A percentile compares a stretch with the other conserved stretches of the same genome.
Evolutionary conservation across 1,140 invertebrate genomes (phyloP).

Genomic region (Psix sp.): DNA sequence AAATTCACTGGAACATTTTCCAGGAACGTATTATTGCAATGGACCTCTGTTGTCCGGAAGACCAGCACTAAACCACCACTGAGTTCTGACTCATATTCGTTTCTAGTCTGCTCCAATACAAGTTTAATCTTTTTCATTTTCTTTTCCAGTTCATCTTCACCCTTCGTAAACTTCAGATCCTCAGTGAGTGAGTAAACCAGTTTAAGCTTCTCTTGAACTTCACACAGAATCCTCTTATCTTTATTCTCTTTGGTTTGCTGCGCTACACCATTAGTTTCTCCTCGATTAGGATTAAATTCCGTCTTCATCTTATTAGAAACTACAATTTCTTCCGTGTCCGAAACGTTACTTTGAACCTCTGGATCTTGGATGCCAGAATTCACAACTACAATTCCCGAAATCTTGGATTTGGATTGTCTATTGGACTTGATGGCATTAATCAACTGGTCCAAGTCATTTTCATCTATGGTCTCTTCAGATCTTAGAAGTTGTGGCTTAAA

Average conservation of each 20-base stretch:
- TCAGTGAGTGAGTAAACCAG: conserved; percentile 48
- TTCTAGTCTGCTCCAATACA: conserved; percentile 62
- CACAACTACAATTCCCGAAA: conserved; percentile 71
- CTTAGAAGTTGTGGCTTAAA: conserved; percentile 61
- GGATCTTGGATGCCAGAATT: conserved; percentile 54
- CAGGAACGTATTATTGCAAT: conserved; percentile 66
- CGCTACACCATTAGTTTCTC: conserved; percentile 13
- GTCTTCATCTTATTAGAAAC: not conserved
- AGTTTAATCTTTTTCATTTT: conserved; percentile 59
- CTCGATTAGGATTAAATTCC: not conserved
- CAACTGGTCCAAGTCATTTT: conserved; percentile 60
- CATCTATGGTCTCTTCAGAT: conserved; percentile 13
- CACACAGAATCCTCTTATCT: conserved; percentile 29
- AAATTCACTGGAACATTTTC: conserved; percentile 62
- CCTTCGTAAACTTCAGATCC: conserved; percentile 57
- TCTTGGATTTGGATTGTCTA: conserved; percentile 41
- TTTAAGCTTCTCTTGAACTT: conserved; percentile 38
- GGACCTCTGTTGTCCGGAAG: conserved; percentile 65
- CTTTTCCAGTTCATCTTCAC: conserved; percentile 58
- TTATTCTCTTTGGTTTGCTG: conserved; percentile 23
- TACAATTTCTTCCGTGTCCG: conserved; percentile 23
- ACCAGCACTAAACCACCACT: conserved; percentile 64
- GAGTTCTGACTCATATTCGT: conserved; percentile 59
- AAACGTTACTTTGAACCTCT: not conserved
- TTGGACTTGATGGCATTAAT: conserved; percentile 62